Conservation (phyloP, 2,888 invertebrate species). For the Leucozona laternaria region DNA sequence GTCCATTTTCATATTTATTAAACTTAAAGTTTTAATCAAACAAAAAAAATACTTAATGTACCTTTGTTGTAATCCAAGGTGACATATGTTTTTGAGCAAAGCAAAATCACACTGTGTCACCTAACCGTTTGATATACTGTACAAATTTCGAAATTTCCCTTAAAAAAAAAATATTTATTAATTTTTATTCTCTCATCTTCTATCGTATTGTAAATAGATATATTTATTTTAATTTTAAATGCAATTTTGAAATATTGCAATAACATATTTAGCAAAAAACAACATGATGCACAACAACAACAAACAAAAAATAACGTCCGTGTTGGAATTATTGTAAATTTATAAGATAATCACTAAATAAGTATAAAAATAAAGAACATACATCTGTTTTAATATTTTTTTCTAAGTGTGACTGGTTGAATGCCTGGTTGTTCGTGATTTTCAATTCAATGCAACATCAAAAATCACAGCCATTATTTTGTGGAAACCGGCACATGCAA, state of each 20-base stretch:
- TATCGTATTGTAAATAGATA: slow-evolving; percentile 61
- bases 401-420: too few species aligned
- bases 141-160: slow-evolving; percentile 50
- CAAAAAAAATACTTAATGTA: slow-evolving; percentile 50
- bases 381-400: slow-evolving; percentile 8
- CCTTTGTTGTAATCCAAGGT: slow-evolving; percentile 58
- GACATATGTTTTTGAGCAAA: slow-evolving; percentile 10
- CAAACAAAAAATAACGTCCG: slow-evolving; percentile 29
- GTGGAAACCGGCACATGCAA: too few species aligned
- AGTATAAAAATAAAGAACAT: slow-evolving; percentile 41
- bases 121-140: slow-evolving; percentile 47
- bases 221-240: slow-evolving; percentile 43
- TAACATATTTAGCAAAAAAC: slow-evolving; percentile 30
- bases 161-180: slow-evolving; percentile 44
- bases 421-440: too few species aligned
- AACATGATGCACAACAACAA: slow-evolving; percentile 35
- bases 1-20: slow-evolving; percentile 27
- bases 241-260: slow-evolving; percentile 68
- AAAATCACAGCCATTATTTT: too few species aligned
- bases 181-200: slow-evolving; percentile 47
- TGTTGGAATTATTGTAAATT: slow-evolving; percentile 49
- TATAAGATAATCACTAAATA: slow-evolving; percentile 55
- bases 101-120: neutral
- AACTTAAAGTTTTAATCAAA: neutral
- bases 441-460: too few species aligned